Conservation (phyloP, 2,113 vertebrate species). For the Ciconia maguari region DNA sequence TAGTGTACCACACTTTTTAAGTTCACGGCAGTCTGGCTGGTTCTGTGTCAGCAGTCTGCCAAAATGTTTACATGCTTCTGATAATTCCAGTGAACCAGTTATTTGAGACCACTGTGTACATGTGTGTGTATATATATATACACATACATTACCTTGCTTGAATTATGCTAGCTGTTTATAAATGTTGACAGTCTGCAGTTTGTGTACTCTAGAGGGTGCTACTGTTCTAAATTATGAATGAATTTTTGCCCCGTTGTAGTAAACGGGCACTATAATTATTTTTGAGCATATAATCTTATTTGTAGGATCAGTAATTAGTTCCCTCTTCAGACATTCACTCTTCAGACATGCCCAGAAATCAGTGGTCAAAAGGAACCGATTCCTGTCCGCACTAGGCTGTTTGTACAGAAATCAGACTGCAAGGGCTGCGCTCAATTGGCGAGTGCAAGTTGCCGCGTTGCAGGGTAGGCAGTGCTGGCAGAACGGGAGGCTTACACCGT, state of each 20-base stretch:
- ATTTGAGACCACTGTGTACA: not conserved
- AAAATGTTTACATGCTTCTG: not conserved
- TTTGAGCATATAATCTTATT: not conserved
- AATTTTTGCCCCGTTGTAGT: not conserved
- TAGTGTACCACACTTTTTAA: not conserved
- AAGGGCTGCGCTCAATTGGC: no score
- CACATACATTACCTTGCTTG: not conserved
- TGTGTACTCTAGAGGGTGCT: not conserved
- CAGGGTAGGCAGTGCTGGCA: no score
- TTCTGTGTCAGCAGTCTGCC: not conserved
- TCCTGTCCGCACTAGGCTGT: not conserved
- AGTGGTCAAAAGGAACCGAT: not conserved
- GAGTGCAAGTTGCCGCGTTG: no score
- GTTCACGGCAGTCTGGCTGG: not conserved
- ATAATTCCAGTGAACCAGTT: not conserved
- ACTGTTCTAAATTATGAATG: not conserved
- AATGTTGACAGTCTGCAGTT: not conserved
- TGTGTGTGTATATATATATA: no score
- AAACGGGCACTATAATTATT: not conserved
- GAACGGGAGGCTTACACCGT: no score
- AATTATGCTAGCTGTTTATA: not conserved
- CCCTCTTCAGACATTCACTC: not conserved
- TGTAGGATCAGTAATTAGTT: not conserved
- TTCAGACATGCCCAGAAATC: not conserved
- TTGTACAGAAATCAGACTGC: not conserved